Evolutionary conservation across 2,113 vertebrate species (phyloP), one percentile per base, ranked within the genome.

Genomic region (Phaethornis superciliosus): DNA sequence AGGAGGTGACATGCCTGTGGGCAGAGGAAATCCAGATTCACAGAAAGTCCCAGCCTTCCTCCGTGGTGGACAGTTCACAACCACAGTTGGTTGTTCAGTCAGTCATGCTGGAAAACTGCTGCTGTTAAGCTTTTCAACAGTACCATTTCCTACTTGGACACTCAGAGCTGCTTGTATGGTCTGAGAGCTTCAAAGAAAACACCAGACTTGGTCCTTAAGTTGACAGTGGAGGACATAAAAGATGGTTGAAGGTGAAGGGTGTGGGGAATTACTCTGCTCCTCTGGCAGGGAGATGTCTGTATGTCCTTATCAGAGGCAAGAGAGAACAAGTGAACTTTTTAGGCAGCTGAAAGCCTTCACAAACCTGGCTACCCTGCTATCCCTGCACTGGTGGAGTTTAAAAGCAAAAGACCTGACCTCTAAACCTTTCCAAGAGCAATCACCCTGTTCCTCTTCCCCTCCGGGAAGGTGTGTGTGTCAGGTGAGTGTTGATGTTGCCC

Each of bases 391-490:
- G 3, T 46, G 30, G 12, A 59, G 10, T 55, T 82, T 30, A 44
- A 64, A 68, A 81, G 27, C 35, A 19, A 77, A 67, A 51, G 7
- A 46, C 27, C 22, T 81, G 56, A n/a, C 24, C 30, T 78, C 35
- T 42, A 23, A 65, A 75, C n/a, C 67, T 69, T 75, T 15, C 33
- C 33, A 47, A 42, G 40, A 85, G 52, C 52, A 88, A 52, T 70
- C 28, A 12, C 33, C 10, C 17, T 7, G 3, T 19, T 70, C 19
- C 17, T 8, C 35, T 67, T 54, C n/a, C 27, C 22, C 12, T 44
- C 17, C 33, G 62, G 37, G 54, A 56, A 81, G 37, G 54, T 33
- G 5, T 0, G 0, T 35, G 1, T 46, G 24, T 70, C 1, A 1
- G 28, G 64, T 17, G 10, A 12, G 30, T 47, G 62, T 33, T 67